Evolutionary conservation across 2,113 vertebrate species (phyloP), one percentile per base, ranked within the genome.

Genomic region (Cacatua alba): DNA sequence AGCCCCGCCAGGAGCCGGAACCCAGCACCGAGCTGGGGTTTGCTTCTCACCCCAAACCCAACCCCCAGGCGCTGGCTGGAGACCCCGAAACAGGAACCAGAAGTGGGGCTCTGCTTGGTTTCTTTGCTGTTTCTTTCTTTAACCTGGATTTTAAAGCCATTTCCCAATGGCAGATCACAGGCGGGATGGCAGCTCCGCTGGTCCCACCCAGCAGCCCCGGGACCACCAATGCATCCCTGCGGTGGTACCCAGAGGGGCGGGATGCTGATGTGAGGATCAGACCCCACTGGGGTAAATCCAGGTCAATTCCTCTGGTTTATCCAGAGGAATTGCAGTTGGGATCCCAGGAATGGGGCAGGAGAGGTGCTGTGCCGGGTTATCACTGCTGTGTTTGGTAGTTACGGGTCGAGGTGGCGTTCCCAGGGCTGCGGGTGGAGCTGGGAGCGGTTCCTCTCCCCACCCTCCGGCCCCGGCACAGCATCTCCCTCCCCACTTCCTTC

Each of bases 401-500:
- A 41, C 2, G 24, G 88, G 64, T 44, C 1, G 10, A 53, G 67
- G 91, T 43, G 91, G 37, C 48, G 92, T 94, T 93, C 90, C 88
- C 88, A 68, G 86, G 71, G 90, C 88, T 59, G 76, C 67, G 2
- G 4, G 83, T 0, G 2, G 84, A 71, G 89, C 87, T 37, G 93
- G 91, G 91, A 94, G 89, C 1, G 8, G 82, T 86, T 95, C 91
- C 94, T 75, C 52, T 95, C 80, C 91, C 92, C 90, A 77, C 95
- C 95, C 90, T 86, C 85, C 20, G 4, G 90, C 75, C 87, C 64
- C 51, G 7, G 82, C 75, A 28, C 92, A 43, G 84, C 92, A 80
- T 93, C 90, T 92, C 93, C 92, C 90, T 92, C 95, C 92, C 75
- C 41, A 11, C 68, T 96, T 94, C 95, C 95, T 93, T 94, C 95